Evolutionary conservation across 2,797 vertebrate genomes (phyloP).

Genomic region (Arrhamphus sclerolepis): DNA sequence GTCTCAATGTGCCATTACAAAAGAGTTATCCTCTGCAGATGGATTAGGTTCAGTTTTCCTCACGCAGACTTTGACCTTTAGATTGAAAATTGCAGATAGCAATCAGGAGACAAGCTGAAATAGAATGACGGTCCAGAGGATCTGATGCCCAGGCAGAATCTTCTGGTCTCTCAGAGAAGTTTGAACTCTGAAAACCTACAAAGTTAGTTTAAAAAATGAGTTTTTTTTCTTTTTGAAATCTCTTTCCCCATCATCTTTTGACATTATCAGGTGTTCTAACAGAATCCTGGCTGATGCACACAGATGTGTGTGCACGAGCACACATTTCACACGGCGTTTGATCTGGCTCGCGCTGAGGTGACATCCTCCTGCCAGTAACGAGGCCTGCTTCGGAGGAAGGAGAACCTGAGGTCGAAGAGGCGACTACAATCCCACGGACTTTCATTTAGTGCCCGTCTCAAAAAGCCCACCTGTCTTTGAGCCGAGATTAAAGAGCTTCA

Average conservation of each 20-base stretch:
- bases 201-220: constrained; percentile 50
- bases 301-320: constrained; percentile 1
- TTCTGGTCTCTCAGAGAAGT: constrained; percentile 47
- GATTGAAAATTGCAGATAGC: constrained; percentile 58
- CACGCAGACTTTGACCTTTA: constrained; percentile 57
- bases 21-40: constrained; percentile 43
- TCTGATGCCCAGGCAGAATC: constrained; percentile 35
- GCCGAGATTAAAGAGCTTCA: constrained; percentile 73
- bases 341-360: constrained; percentile 61
- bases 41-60: constrained; percentile 56
- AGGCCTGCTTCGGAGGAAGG: constrained; percentile 66
- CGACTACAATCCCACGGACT: constrained; percentile 57
- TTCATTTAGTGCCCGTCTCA: constrained; percentile 68
- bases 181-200: constrained; percentile 49
- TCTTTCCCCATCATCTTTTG: constrained; percentile 54
- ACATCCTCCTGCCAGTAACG: constrained; percentile 68
- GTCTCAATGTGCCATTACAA: constrained; percentile 50
- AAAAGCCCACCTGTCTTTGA: constrained; percentile 71
- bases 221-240: constrained; percentile 19
- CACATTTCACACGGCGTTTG: constrained; percentile 55
- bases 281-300: constrained; percentile 46
- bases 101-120: constrained; percentile 48
- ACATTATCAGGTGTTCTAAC: constrained; percentile 67
- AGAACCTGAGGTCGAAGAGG: constrained; percentile 73
- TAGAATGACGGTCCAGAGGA: constrained; percentile 35